A percentile compares a stretch with the other conserved stretches of the same genome.
These are phyloP conservation scores for Fragum whitleyi DNA, from an alignment of 2,888 invertebrate species.

Conservation along the genomic window DNA sequence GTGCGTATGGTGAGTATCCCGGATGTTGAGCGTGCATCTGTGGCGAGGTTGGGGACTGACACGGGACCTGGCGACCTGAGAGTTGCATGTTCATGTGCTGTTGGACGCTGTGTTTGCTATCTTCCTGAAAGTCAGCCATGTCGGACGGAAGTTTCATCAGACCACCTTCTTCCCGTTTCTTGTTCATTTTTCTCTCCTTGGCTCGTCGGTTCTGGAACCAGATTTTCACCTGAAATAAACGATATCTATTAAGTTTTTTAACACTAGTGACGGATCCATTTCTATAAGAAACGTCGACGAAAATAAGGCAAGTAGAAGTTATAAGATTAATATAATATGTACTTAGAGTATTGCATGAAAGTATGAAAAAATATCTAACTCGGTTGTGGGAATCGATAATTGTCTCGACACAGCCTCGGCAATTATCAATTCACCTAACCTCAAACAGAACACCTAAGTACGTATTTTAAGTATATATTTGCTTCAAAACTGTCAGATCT, in stretches of 20 bases:
- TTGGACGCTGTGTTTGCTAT: slow-evolving; percentile 56
- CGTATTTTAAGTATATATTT: no score
- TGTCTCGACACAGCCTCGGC: no score
- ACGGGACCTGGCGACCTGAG: slow-evolving; percentile 54
- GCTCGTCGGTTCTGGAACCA: slow-evolving; percentile 81
- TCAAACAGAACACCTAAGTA: no score
- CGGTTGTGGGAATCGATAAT: no score
- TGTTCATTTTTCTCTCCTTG: slow-evolving; percentile 93
- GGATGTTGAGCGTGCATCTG: slow-evolving; percentile 27
- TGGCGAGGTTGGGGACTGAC: slow-evolving; percentile 47
- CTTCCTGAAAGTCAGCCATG: slow-evolving; percentile 46
- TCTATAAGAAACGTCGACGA: not conserved
- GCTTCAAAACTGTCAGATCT: no score
- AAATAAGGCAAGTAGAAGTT: no score
- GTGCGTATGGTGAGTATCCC: slow-evolving; percentile 16
- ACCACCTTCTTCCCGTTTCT: slow-evolving; percentile 91
- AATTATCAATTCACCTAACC: no score
- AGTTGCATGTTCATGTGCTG: slow-evolving; percentile 63
- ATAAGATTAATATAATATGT: not conserved
- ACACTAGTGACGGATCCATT: not conserved
- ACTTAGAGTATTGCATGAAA: no score
- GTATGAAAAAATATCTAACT: no score
- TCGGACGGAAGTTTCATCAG: slow-evolving; percentile 48
- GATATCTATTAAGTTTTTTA: no score
- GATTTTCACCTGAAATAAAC: slow-evolving; percentile 74